Base-by-base conservation (phyloP, 2,888 invertebrate genomes). In the Neoaliturus tenellus region DNA sequence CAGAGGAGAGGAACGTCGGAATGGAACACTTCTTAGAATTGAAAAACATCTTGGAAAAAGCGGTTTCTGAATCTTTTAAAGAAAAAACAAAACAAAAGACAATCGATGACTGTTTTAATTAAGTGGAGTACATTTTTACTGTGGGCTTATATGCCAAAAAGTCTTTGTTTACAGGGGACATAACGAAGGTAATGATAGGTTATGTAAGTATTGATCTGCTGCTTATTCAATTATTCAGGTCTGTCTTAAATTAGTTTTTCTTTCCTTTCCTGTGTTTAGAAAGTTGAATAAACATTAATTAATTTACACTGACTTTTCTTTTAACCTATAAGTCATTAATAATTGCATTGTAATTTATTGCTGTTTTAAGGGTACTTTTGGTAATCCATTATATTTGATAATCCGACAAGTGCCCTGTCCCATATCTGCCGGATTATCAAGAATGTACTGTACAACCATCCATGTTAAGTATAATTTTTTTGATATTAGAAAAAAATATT, bases 1-100 rank as follows among this genome's bases (percentile, higher is more conserved):
- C 58, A 10, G 58, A 58, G 58, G 58, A 58, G 58, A 58, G 58
- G 17, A 25, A 83, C 20, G 80, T 51, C 17, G 80, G 51, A 0
- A 80, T 80, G 33, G 48, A 48, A 28, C 48, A 28, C 51, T 48
- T 28, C 55, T 48, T 51, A 51, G 31, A 17, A n/a, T 28, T 31
- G 1, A 80, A 80, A 12, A 33, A 10, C 25, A 25, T 25, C 4
- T 25, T 23, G 20, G 51, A 80, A 51, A 31, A 80, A 23, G 3
- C 1, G 35, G 28, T 51, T 39, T 39, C 39, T 39, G 39, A 39
- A 39, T 39, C 39, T 8, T 39, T 39, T 39, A 39, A 39, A 39
- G 39, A 8, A 39, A 39, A 39, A 39, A 39, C n/a, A n/a, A n/a
- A n/a, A n/a, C n/a, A n/a, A n/a, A 39, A 39, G 8, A 39, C 6